These are phyloP conservation scores for Thunnus thynnus DNA, from an alignment of 2,113 vertebrate genomes.

Conservation along the genomic window DNA sequence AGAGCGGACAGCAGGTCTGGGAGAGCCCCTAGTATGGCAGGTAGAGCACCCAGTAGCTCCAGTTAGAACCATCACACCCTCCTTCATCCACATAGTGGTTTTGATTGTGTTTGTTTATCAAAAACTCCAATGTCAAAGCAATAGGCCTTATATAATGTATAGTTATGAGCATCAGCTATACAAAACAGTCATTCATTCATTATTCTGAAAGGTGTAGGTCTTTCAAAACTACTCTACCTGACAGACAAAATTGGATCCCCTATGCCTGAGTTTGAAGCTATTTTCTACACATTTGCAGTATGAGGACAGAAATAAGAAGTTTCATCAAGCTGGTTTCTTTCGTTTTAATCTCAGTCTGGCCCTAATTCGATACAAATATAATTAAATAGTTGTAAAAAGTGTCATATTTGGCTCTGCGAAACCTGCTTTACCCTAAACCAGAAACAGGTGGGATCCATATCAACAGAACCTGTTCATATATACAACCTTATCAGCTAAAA, in stretches of 20 bases:
- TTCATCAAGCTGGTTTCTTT: neutral
- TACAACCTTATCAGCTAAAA: neutral
- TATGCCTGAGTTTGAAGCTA: too few relatives aligned
- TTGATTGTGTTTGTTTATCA: neutral
- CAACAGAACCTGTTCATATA: conserved; percentile 21
- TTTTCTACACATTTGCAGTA: neutral
- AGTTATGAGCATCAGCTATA: neutral
- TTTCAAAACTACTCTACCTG: neutral
- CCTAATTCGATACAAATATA: neutral
- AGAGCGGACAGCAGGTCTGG: conserved; percentile 78
- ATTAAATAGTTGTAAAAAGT: neutral
- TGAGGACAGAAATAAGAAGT: neutral
- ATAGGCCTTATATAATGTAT: neutral
- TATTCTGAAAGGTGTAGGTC: conserved; percentile 6
- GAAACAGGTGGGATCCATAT: conserved; percentile 38
- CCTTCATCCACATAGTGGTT: neutral
- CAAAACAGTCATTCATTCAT: conserved; percentile 3
- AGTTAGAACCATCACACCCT: conserved; percentile 35
- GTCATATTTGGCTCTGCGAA: neutral
- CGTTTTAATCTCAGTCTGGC: neutral
- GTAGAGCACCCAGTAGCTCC: conserved; percentile 72
- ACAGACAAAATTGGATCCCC: too few relatives aligned
- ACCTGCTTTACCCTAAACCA: conserved; percentile 15
- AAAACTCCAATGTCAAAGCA: too few relatives aligned
- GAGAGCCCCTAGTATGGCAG: conserved; percentile 77